These are phyloP conservation scores for Aspidiotus destructor DNA, from an alignment of 2,888 invertebrate species.

Conservation along the genomic window DNA sequence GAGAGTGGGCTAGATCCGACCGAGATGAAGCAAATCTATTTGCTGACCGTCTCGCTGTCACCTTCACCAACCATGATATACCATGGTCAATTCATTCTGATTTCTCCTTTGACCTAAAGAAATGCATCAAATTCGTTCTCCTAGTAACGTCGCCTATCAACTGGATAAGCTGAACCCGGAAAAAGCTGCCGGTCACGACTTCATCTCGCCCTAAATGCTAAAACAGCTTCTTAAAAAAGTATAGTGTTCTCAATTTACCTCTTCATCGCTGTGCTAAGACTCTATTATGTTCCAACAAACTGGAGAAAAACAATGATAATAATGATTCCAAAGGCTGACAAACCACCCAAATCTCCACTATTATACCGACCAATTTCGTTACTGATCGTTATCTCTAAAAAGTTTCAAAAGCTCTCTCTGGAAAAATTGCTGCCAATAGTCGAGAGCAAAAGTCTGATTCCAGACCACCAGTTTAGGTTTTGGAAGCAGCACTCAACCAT, in stretches of 20 bases:
- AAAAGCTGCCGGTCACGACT: too few species aligned
- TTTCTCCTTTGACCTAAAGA: too few species aligned
- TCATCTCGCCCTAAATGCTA: neutral
- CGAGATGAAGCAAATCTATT: neutral
- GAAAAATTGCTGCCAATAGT: conserved; percentile 35
- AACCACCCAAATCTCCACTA: conserved; percentile 33
- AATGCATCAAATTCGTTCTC: too few species aligned
- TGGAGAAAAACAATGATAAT: conserved; percentile 38
- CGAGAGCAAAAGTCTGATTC: conserved; percentile 24
- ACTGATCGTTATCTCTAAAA: conserved; percentile 34
- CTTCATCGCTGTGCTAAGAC: neutral
- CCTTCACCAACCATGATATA: too few species aligned
- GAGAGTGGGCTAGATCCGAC: neutral
- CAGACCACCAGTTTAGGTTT: conserved; percentile 39
- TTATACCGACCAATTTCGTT: conserved; percentile 35
- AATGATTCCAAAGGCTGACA: conserved; percentile 37
- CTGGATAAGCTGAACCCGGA: too few species aligned
- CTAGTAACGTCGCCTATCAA: too few species aligned
- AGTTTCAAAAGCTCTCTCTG: conserved; percentile 37
- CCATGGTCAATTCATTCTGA: too few species aligned
- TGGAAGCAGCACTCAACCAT: conserved; percentile 38
- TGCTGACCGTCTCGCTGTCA: too few species aligned
- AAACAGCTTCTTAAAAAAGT: neutral
- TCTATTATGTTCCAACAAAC: conserved; percentile 34
- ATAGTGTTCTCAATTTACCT: neutral